Evolutionary conservation across 1,140 invertebrate species (phyloP), one percentile per base, ranked within the genome.

Genomic region (Choristoneura fumiferana): DNA sequence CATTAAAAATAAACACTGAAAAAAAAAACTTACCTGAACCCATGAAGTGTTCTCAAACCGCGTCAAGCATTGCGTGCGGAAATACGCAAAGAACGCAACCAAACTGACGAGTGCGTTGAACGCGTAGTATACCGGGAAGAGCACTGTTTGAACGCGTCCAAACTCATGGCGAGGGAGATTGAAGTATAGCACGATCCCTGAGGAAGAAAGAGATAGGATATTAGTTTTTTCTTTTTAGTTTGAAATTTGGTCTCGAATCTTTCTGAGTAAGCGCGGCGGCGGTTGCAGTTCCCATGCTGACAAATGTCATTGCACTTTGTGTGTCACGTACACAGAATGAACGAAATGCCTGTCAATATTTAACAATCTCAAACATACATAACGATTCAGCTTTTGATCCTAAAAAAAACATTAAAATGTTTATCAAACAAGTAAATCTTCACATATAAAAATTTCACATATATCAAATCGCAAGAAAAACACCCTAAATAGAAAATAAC

Each of bases 71-170:
- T 87, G 86, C 53, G 77, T 81, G 9, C 78, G 73, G 76, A 84
- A 81, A 72, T 88, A 95, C 10, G 93, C 92, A 1, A 95, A 84
- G 6, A 96, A 90, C 4, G 94, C 95, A 6, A 92, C 91, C 8
- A 95, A 90, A 73, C 94, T 95, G 10, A 96, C 86, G 57, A 93
- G 77, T 0, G 94, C 91, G 71, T 96, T 96, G 39, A 96, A 84
- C 4, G 94, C 91, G 84, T 96, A 96, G 80, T 96, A 97, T 68
- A 94, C 93, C 3, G 95, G 95, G 81, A 97, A 97, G n/a, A 97
- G 83, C 10, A 96, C 92, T 59, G 94, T 93, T 78, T 97, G 96
- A 4, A 96, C 95, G 65, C 93, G 92, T 0, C 95, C 95, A 81
- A 97, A 97, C 35, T 92, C 93, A 71, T 96, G 95, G 12, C 96